Conservation (phyloP, 1,140 invertebrate genomes). For the Atta colombica region DNA sequence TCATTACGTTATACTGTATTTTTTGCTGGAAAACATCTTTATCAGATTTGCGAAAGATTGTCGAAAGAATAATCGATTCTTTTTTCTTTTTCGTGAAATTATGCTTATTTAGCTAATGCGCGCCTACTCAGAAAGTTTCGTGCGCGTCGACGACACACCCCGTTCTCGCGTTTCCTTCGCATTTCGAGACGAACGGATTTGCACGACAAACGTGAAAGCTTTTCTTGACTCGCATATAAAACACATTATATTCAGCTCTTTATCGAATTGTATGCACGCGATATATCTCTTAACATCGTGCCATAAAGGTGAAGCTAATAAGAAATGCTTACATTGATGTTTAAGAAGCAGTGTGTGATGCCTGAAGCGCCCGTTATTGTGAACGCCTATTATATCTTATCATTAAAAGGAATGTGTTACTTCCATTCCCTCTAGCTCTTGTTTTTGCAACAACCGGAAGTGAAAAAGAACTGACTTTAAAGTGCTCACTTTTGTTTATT, state of each 20-base stretch:
- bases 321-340: neutral
- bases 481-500: constrained; percentile 10
- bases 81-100: neutral
- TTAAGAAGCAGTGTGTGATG: constrained; percentile 5
- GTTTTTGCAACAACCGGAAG: neutral
- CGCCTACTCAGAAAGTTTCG: neutral
- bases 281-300: constrained; percentile 9
- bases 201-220: neutral
- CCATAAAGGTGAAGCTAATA: neutral
- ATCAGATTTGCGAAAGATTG: neutral
- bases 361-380: neutral
- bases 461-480: constrained; percentile 1
- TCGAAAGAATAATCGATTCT: neutral
- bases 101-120: constrained; percentile 36
- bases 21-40: neutral
- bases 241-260: constrained; percentile 1
- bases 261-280: neutral
- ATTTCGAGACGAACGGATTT: constrained; percentile 25
- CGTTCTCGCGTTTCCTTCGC: constrained; percentile 27
- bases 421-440: no score
- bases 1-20: no score
- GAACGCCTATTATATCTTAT: neutral
- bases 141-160: constrained; percentile 18
- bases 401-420: constrained; percentile 5
- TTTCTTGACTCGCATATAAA: constrained; percentile 4